Evolutionary conservation across 2,797 vertebrate species (phyloP).

Genomic region (Intellagama lesueurii): DNA sequence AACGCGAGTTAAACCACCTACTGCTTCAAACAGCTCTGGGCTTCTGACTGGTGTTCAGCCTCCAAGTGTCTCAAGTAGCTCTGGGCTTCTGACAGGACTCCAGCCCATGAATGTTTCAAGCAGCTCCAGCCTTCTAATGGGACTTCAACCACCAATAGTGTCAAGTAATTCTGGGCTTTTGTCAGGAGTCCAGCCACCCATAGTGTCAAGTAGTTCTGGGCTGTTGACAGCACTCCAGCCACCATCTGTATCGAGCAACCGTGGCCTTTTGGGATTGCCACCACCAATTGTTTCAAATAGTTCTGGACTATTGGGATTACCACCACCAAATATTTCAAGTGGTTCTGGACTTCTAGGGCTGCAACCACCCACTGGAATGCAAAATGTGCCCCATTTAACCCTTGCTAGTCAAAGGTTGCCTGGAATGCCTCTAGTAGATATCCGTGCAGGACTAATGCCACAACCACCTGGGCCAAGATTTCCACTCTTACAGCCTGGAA

Average conservation of each 20-base stretch:
- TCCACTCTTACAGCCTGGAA: slow-evolving; percentile 90
- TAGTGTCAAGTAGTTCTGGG: slow-evolving; percentile 77
- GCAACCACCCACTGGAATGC: slow-evolving; percentile 87
- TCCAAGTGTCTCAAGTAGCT: slow-evolving; percentile 74
- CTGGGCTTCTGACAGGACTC: slow-evolving; percentile 76
- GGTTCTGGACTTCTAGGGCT: slow-evolving; percentile 80
- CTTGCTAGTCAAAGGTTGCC: slow-evolving; percentile 90
- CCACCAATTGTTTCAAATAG: slow-evolving; percentile 83
- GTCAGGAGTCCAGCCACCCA: slow-evolving; percentile 71
- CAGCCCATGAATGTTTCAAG: slow-evolving; percentile 76
- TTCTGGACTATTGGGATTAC: slow-evolving; percentile 84
- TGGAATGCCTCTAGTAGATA: slow-evolving; percentile 90
- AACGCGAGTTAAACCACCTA: slow-evolving; percentile 76
- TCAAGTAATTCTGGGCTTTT: slow-evolving; percentile 80
- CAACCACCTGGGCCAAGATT: slow-evolving; percentile 86
- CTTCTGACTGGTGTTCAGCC: slow-evolving; percentile 79
- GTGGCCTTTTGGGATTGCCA: slow-evolving; percentile 69
- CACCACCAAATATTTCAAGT: slow-evolving; percentile 79
- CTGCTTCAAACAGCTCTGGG: slow-evolving; percentile 83
- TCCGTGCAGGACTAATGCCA: slow-evolving; percentile 89
- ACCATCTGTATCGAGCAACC: slow-evolving; percentile 62
- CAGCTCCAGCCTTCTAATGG: slow-evolving; percentile 77
- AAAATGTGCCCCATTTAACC: slow-evolving; percentile 87
- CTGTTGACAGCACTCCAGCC: slow-evolving; percentile 74
- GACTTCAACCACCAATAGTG: slow-evolving; percentile 76